Evolutionary conservation across 2,797 vertebrate genomes (phyloP).

Genomic region (Nannoperca australis): DNA sequence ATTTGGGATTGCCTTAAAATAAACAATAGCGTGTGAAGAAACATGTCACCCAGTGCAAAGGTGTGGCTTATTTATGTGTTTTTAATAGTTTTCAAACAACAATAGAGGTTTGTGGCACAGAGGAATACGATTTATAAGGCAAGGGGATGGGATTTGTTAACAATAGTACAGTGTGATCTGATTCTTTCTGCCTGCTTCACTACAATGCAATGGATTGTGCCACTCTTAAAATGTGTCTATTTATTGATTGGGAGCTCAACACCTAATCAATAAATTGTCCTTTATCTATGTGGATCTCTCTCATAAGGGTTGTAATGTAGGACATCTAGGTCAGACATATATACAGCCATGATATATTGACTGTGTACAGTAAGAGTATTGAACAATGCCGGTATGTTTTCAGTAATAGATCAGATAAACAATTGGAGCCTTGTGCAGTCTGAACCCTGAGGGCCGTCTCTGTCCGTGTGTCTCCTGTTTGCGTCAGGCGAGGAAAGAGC

Average conservation of each 20-base stretch:
- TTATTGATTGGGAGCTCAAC: conserved; percentile 8
- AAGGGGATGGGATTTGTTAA: not conserved
- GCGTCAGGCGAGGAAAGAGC: conserved; percentile 71
- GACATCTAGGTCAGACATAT: conserved; percentile 18
- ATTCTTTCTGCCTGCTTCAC: not conserved
- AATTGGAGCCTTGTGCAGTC: not conserved
- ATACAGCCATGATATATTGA: conserved; percentile 5
- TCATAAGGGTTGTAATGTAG: not conserved
- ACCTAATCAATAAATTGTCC: conserved; percentile 21
- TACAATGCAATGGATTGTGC: not conserved
- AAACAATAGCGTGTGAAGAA: not conserved
- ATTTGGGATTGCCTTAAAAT: not conserved
- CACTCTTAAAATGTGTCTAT: conserved; percentile 8
- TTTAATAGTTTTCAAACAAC: not conserved
- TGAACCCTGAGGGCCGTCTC: conserved; percentile 38
- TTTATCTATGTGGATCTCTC: not conserved
- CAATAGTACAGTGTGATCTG: not conserved
- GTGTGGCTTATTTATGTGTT: not conserved
- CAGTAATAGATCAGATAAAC: conserved; percentile 33
- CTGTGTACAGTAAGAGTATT: conserved; percentile 8
- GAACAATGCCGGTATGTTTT: conserved; percentile 9
- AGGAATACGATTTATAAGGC: not conserved
- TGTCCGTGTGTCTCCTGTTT: conserved; percentile 70
- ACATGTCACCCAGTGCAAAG: not conserved
- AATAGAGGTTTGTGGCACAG: not conserved